Base-by-base conservation (phyloP, 2,113 vertebrate genomes). In the Porphyrio hochstetteri region DNA sequence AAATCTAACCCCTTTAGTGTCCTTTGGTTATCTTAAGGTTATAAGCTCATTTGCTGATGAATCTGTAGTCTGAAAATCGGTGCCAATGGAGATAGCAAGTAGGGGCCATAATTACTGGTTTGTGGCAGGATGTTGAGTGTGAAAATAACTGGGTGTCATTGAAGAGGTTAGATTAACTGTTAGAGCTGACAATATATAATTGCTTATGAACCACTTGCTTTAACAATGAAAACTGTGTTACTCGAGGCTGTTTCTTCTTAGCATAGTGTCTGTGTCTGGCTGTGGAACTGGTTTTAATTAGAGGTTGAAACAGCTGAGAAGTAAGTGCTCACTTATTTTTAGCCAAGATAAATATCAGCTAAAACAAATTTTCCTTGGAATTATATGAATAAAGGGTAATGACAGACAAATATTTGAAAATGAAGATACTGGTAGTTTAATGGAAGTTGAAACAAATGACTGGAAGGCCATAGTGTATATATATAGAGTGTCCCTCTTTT, bases 141-240 rank as follows among this genome's bases (percentile, higher is more conserved):
- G 94, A 97, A 97, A 98, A 98, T 98, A 97, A 96, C 94, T 94
- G 90, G 77, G 93, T 98, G 97, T 98, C 97, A 95, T 36, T 96
- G 89, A 93, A 97, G 96, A 97, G 96, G 97, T 97, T 97, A 97
- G 96, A 97, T 97, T 96, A 97, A 96, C 94, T 94, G 93, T 90
- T 94, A 95, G 80, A 96, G 78, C 80, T 98, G 98, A 98, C 97
- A 97, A 97, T 97, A 97, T 98, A 97, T 96, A 98, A 98, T 98
- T 97, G 95, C 93, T 97, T 95, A 90, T 94, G 95, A 93, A 67
- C 71, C n/a, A 56, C 82, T 95, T 92, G 91, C 76, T 93, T 90
- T 93, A 95, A 88, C 95, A 94, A 94, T 90, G 91, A 93, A 92
- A 88, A 89, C 63, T 94, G 70, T 94, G 72, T 96, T 90, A 72